phyloP scores from a whole-genome alignment of 2,797 vertebrate genomes.

The Crenichthys baileyi region DNA sequence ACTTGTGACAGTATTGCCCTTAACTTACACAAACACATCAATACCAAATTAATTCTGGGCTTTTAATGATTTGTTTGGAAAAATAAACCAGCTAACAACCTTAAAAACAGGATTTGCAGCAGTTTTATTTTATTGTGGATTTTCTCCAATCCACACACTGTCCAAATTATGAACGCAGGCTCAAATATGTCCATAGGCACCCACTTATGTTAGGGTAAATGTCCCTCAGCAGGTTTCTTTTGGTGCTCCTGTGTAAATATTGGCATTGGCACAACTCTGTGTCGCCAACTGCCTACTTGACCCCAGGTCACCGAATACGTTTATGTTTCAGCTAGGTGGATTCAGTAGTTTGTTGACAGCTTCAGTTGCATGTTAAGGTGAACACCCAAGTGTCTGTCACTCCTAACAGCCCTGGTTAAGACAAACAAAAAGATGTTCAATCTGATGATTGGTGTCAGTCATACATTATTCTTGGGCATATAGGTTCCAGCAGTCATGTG shows the following conservation, averaged over 20 bases:
- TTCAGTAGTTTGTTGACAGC: constrained; percentile 2
- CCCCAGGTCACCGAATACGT: constrained; percentile 3
- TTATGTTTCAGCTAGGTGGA: neutral
- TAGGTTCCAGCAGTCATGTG: neutral
- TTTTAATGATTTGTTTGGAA: neutral
- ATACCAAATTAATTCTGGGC: neutral
- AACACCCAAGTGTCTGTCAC: neutral
- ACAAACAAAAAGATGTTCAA: neutral
- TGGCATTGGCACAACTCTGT: neutral
- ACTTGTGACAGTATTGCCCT: neutral
- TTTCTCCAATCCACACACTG: neutral
- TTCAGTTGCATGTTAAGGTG: neutral
- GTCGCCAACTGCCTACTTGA: neutral
- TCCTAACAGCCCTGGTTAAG: neutral
- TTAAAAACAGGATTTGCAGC: neutral
- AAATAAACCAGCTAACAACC: neutral
- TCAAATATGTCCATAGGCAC: neutral
- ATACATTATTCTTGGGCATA: neutral
- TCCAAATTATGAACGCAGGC: neutral
- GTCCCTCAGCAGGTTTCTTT: neutral
- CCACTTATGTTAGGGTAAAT: neutral
- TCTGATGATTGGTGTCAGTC: neutral
- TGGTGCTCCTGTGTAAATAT: constrained; percentile 1
- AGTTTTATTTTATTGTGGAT: neutral
- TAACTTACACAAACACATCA: neutral